phyloP scores from a whole-genome alignment of 2,888 invertebrate genomes.

The Habrosyne pyritoides region DNA sequence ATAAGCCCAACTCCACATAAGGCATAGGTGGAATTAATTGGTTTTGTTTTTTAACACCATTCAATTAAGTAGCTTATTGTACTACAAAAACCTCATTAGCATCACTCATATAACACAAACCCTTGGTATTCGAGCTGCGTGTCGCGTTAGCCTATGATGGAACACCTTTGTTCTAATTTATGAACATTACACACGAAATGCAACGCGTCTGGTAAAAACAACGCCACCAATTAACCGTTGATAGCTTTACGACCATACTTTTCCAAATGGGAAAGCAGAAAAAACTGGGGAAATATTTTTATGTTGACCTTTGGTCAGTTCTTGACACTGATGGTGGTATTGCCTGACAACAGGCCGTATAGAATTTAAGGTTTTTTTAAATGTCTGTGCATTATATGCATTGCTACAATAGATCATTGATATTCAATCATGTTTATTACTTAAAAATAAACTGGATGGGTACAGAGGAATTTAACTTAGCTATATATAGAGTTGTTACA shows the following conservation, averaged over 20 bases:
- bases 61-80: background rate
- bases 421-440: too few relatives aligned
- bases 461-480: too few relatives aligned
- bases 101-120: background rate
- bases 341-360: background rate
- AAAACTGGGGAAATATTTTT: background rate
- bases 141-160: constrained; percentile 2
- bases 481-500: too few relatives aligned
- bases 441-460: too few relatives aligned
- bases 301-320: background rate
- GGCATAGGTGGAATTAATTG: too few relatives aligned
- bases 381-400: background rate
- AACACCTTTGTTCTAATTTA: constrained; percentile 2
- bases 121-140: background rate
- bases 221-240: background rate
- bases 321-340: background rate
- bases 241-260: background rate
- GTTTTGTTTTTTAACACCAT: background rate
- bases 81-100: background rate
- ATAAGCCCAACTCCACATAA: too few relatives aligned
- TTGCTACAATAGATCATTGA: too few relatives aligned
- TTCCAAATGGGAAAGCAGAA: background rate
- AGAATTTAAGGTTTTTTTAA: background rate
- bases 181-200: constrained; percentile 5
- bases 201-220: background rate